Conservation (phyloP, 2,888 invertebrate species). For the Eucera pruinosa region DNA sequence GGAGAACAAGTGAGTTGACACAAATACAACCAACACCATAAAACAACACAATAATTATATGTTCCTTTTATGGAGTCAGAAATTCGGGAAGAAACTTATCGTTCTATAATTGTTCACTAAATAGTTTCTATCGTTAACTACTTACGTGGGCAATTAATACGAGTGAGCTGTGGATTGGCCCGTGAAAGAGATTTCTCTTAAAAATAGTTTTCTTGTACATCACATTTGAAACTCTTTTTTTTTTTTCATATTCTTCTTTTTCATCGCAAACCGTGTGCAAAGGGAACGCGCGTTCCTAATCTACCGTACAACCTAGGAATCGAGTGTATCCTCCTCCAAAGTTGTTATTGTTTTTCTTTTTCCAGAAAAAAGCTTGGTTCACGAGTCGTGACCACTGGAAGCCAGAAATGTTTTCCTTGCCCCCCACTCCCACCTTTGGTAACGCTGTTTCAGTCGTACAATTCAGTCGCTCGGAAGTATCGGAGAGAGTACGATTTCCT, state of each 20-base stretch:
- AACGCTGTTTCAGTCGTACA: constrained; percentile 52
- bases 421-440: constrained; percentile 48
- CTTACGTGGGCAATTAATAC: constrained; percentile 31
- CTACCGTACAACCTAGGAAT: constrained; percentile 41
- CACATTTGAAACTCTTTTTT: constrained; percentile 54
- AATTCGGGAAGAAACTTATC: constrained; percentile 53
- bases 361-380: constrained; percentile 1
- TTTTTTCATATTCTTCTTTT: neutral
- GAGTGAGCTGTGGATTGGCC: constrained; percentile 44
- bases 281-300: constrained; percentile 27
- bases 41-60: constrained; percentile 41
- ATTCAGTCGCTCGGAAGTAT: constrained; percentile 31
- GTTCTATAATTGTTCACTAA: constrained; percentile 43
- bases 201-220: constrained; percentile 65
- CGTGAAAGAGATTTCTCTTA: constrained; percentile 49
- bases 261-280: constrained; percentile 38
- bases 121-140: constrained; percentile 48
- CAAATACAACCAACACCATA: constrained; percentile 60
- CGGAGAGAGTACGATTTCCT: constrained; percentile 26
- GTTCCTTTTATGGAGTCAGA: constrained; percentile 26
- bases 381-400: constrained; percentile 36
- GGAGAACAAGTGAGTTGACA: constrained; percentile 71
- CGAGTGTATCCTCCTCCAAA: constrained; percentile 9
- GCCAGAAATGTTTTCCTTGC: constrained; percentile 30
- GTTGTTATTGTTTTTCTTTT: constrained; percentile 17